Conservation (phyloP, 64 coral and sea anemone genomes). For the Montipora cactus region DNA sequence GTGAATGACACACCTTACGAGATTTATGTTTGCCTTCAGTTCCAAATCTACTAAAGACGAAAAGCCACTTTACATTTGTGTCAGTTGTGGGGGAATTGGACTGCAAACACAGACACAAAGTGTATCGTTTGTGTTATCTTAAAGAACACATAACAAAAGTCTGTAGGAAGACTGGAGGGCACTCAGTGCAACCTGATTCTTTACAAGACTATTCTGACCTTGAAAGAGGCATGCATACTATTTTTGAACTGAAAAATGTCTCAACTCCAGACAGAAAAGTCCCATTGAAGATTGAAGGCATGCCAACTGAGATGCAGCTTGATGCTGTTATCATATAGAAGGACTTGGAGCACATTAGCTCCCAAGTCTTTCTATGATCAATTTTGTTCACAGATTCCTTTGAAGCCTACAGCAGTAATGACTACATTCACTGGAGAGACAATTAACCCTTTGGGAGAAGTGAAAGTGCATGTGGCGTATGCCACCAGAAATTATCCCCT, state of each 20-base stretch:
- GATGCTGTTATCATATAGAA: background rate
- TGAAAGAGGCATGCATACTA: background rate
- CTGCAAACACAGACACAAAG: conserved; percentile 43
- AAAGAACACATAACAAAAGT: conserved; percentile 55
- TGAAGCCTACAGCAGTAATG: too few species aligned
- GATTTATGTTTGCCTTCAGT: conserved; percentile 4
- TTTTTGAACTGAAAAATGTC: background rate
- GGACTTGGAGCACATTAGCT: conserved; percentile 1
- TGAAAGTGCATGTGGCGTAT: background rate
- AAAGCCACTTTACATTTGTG: too few species aligned
- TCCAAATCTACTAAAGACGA: background rate
- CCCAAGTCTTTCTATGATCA: conserved; percentile 36
- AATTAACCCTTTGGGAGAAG: too few species aligned
- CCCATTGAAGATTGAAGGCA: conserved; percentile 40
- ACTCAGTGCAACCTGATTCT: conserved; percentile 17
- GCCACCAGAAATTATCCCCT: conserved; percentile 23
- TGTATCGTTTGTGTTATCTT: conserved; percentile 25
- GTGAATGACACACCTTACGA: background rate
- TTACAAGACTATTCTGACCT: background rate
- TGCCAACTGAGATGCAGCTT: background rate
- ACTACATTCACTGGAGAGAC: too few species aligned
- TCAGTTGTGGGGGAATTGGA: background rate
- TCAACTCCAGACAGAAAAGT: conserved; percentile 59
- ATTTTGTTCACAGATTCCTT: too few species aligned
- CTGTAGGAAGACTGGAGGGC: conserved; percentile 38